A percentile compares a stretch with the other conserved stretches of the same genome.
phyloP scores from a whole-genome alignment of 2,797 vertebrate genomes.

The Mycteria americana region DNA sequence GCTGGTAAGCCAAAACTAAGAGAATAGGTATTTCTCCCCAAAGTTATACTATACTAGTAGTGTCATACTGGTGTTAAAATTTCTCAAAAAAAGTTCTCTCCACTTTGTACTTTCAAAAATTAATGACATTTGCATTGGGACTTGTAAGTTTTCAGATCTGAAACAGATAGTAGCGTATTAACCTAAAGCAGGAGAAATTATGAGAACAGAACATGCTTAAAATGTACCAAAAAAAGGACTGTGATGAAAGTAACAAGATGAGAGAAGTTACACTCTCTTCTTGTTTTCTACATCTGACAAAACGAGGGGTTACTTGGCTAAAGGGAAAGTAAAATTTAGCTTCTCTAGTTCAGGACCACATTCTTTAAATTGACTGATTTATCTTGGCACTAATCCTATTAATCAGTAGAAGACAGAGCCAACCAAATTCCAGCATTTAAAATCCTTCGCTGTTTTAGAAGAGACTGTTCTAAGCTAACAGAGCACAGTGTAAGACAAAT shows the following conservation, averaged over 20 bases:
- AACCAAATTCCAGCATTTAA: neutral
- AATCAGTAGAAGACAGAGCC: neutral
- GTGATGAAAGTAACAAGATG: neutral
- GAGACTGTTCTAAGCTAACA: neutral
- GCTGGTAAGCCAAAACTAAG: neutral
- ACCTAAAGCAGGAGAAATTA: neutral
- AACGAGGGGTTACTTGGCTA: neutral
- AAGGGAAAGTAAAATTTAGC: constrained; percentile 27
- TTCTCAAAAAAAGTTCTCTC: neutral
- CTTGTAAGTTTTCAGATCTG: neutral
- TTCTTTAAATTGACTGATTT: constrained; percentile 33
- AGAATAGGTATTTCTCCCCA: neutral
- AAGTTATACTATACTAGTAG: neutral
- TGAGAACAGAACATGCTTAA: neutral
- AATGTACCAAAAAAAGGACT: neutral
- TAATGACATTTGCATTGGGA: neutral
- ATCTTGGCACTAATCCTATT: constrained; percentile 16
- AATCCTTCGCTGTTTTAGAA: neutral
- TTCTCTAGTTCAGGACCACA: neutral
- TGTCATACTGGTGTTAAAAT: neutral
- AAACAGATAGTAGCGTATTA: neutral
- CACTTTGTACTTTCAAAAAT: neutral
- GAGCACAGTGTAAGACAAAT: neutral
- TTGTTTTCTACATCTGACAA: neutral
- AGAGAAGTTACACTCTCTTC: neutral